Base-by-base conservation (phyloP, 2,113 vertebrate genomes). In the Lampris incognitus region DNA sequence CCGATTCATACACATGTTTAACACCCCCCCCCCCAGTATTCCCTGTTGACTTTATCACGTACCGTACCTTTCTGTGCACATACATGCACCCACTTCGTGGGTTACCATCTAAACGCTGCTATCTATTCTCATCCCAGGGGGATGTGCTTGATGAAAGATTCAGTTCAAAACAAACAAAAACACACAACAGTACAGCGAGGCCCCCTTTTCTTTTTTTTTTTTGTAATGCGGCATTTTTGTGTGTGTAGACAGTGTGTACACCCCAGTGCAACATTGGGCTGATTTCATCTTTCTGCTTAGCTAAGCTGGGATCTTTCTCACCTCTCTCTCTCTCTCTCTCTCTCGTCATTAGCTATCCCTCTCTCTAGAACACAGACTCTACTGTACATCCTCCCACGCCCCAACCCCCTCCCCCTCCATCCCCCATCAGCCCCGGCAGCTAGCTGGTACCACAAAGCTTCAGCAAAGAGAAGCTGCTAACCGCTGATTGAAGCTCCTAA, bases 231-330 rank as follows among this genome's bases (percentile, higher is more conserved):
- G 79, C 82, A 64, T 85, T 85, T 74, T 74, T 60, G 61, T 71
- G 55, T 60, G 61, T 71, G 55, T 72, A 68, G 58, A 76, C 82
- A 85, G 42, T 1, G 66, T 67, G 81, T 74, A 75, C 74, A 68
- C 69, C 56, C 48, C 78, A 61, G 64, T 74, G 80, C 58, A 79
- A 78, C 66, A 81, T 78, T 81, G 82, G 64, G 78, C 62, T 62
- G 71, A 88, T 89, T 89, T 87, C 74, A 84, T 90, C 85, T 90
- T 92, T 92, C 76, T 88, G 89, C 89, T 89, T 89, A 87, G 86
- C 88, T 91, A 89, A 92, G 85, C 89, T 89, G 69, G 77, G 90
- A 92, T 91, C 84, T 76, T 84, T 80, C 65, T 81, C 78, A 79
- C 82, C 86, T 72, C 83, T 90, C 79, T 84, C 84, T 91, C 81